Conservation (phyloP, 1,140 invertebrate genomes). For the Nomia melanderi region DNA sequence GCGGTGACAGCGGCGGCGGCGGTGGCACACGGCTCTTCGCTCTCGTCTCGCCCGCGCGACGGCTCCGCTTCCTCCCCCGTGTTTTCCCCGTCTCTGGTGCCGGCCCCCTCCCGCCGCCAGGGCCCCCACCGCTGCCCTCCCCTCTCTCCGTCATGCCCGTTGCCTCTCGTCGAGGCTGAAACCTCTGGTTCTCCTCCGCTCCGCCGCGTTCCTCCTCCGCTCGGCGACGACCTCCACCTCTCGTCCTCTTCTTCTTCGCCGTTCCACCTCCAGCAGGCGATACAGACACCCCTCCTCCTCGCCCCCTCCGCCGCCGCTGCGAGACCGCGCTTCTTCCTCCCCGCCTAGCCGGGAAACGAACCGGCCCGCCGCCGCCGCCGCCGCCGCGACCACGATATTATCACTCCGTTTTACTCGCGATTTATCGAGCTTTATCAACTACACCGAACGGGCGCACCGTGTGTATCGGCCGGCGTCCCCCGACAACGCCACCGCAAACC, state of each 20-base stretch:
- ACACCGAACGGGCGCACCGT: conserved; percentile 62
- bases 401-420: conserved; percentile 79
- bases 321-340: conserved; percentile 36
- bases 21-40: conserved; percentile 37
- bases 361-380: conserved; percentile 13
- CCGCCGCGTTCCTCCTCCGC: conserved; percentile 7
- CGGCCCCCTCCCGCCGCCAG: neutral
- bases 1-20: conserved; percentile 24
- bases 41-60: conserved; percentile 42
- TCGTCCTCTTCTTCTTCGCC: conserved; percentile 32
- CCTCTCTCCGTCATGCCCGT: conserved; percentile 28
- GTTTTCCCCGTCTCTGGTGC: conserved; percentile 18
- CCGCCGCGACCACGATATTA: conserved; percentile 72
- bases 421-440: conserved; percentile 80
- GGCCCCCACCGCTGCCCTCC: conserved; percentile 47
- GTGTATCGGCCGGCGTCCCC: conserved; percentile 63
- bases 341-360: conserved; percentile 28
- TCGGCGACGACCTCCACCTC: conserved; percentile 14
- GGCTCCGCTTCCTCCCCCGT: conserved; percentile 36
- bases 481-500: conserved; percentile 46
- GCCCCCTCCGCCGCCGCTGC: neutral
- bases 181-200: conserved; percentile 27
- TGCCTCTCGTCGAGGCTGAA: conserved; percentile 40
- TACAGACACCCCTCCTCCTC: conserved; percentile 4
- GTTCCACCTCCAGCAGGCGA: conserved; percentile 36